Evolutionary conservation across 2,888 invertebrate species (phyloP), one percentile per base, ranked within the genome.

Genomic region (Synergus laeviventris): DNA sequence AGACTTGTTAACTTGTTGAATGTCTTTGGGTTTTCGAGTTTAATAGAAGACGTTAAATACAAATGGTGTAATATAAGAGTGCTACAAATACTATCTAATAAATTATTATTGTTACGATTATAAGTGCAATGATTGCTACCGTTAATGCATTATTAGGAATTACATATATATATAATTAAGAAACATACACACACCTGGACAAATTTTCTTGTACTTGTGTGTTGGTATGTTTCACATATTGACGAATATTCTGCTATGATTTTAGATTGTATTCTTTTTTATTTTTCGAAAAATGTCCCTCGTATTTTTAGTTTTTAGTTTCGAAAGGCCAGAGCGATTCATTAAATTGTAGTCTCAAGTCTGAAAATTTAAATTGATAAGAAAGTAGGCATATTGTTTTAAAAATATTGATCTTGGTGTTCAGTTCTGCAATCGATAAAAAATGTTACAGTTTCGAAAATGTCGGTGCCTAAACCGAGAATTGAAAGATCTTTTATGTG

Each of bases 1-100:
- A 89, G 88, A 87, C 87, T 85, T 90, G 90, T 91, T 91, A 87
- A 87, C 85, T 91, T 90, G 90, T 91, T 90, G 86, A 90, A 88
- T 86, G 89, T 84, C 86, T 89, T 88, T 87, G 90, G 89, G 88
- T 85, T 85, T 79, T 54, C 79, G 84, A 84, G 84, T 79, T 78
- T 77, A 74, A 78, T 73, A 66, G 76, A 84, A 74, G 77, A 78
- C 77, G 80, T 81, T 82, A 77, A 77, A 81, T 76, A 79, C 86
- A 86, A 86, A 86, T 87, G 85, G 86, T 87, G 88, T 89, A 88
- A 86, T 88, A 85, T 89, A 88, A 84, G 82, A 84, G 83, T 83
- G 84, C 84, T 87, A 89, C 86, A 86, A 87, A 88, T 88, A 88
- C 83, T 87, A 87, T 86, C 85, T 84, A 87, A 87, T 85, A 86